These are phyloP conservation scores for Schizothorax lantsangensis DNA, from an alignment of 2,797 vertebrate genomes.

Conservation along the genomic window DNA sequence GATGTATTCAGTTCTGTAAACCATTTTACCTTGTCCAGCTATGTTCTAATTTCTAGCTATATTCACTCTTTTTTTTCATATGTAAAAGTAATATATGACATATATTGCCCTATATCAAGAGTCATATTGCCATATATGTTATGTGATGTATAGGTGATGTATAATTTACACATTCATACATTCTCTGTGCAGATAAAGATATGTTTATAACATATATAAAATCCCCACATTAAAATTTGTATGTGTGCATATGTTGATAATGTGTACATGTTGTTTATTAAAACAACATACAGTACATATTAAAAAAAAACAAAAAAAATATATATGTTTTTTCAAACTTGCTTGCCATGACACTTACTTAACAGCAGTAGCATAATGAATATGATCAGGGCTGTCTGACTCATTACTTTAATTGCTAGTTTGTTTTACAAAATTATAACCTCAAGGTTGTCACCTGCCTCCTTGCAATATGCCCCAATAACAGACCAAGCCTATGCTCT, in stretches of 20 bases:
- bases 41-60: not conserved
- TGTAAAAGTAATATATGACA: not conserved
- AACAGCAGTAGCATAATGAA: not conserved
- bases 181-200: not conserved
- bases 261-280: not conserved
- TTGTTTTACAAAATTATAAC: not conserved
- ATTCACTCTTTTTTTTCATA: not conserved
- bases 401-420: not conserved
- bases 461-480: not conserved
- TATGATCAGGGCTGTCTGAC: not conserved
- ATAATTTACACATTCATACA: not conserved
- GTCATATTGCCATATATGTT: not conserved
- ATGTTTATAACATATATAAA: not conserved
- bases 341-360: not conserved
- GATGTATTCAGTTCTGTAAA: constrained; percentile 13
- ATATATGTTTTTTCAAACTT: not conserved
- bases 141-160: not conserved
- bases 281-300: not conserved
- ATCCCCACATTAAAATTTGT: not conserved
- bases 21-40: not conserved
- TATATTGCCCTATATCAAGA: not conserved
- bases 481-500: not conserved
- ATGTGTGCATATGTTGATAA: not conserved
- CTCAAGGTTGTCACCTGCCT: not conserved
- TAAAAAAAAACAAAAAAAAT: no score